Base-by-base conservation (phyloP, 2,888 invertebrate genomes). In the Hesperia comma region DNA sequence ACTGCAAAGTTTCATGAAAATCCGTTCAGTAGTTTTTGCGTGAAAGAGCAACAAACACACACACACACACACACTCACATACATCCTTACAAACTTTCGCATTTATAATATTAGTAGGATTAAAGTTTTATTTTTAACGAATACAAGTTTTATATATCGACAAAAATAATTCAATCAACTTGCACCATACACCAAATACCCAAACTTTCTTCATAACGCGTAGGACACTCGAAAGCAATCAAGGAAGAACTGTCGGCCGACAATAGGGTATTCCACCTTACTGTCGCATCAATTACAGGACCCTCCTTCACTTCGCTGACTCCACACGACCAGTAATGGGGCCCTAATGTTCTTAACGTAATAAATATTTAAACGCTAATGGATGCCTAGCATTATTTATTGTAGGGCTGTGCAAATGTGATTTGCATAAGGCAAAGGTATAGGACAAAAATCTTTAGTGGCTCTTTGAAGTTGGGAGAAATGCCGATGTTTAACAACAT, bases 151-250 rank as follows among this genome's bases (percentile, higher is more conserved):
- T n/a, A n/a, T n/a, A n/a, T n/a, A 4, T 26, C 2, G 26, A 26
- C 3, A 37, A 37, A 37, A 0, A 37, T 37, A 10, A 37, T 3
- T 46, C 17, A 8, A 15, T 15, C 19, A 21, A 46, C 53, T 68
- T 55, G 15, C 1, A 56, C 63, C 70, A 72, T 66, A 67, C 56
- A 54, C 58, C 21, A 51, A 40, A 69, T 6, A 43, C 55, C 63
- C 63, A 68, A 77, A 79, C 74, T 78, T 79, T 79, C 79, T 79
- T 77, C 77, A 80, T 80, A 80, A 79, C 69, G 70, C 72, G 63
- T 67, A 54, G 75, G 76, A 77, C 79, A 78, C 76, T 78, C 71
- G 68, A 76, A 76, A 77, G 74, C 81, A 80, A 82, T 82, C 79
- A 80, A 76, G 73, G 69, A 64, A 40, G 57, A 63, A 49, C 19